These are phyloP conservation scores for Hippocampus barbouri DNA, from an alignment of 2,113 vertebrate genomes.

Conservation along the genomic window DNA sequence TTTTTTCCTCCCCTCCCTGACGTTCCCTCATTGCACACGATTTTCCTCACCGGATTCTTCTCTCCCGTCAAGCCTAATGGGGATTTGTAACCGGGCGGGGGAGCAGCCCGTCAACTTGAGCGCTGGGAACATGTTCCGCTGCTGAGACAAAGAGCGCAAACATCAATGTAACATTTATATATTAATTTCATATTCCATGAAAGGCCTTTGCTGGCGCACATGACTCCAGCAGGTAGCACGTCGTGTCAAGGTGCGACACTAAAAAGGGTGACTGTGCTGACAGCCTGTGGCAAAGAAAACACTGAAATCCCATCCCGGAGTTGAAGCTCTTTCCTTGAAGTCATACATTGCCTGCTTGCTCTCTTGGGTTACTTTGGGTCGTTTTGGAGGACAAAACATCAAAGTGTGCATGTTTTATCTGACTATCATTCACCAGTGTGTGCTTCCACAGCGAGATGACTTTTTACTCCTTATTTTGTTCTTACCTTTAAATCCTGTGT, in stretches of 20 bases:
- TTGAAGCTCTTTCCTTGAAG: conserved; percentile 6
- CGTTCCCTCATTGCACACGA: conserved; percentile 39
- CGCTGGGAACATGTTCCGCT: conserved; percentile 39
- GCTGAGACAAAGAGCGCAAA: conserved; percentile 42
- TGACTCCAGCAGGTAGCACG: conserved; percentile 17
- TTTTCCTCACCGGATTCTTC: conserved; percentile 54
- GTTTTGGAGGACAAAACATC: conserved; percentile 6
- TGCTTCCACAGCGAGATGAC: background rate
- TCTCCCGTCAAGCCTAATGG: conserved; percentile 56
- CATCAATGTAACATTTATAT: conserved; percentile 38
- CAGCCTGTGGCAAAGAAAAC: background rate
- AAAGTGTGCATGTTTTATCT: conserved; percentile 1
- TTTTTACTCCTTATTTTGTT: background rate
- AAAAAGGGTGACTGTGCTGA: conserved; percentile 20
- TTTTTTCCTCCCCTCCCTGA: conserved; percentile 34
- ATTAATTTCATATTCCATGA: conserved; percentile 45
- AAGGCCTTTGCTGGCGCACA: conserved; percentile 16
- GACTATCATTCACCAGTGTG: background rate
- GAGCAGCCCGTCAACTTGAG: conserved; percentile 40
- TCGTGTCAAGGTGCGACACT: conserved; percentile 25
- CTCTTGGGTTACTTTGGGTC: conserved; percentile 3
- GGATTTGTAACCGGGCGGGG: conserved; percentile 50
- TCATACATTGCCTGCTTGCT: background rate
- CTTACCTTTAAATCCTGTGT: background rate
- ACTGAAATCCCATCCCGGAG: background rate